Evolutionary conservation across 2,888 invertebrate genomes (phyloP), one percentile per base, ranked within the genome.

Genomic region (Rhaphigaster nebulosa): DNA sequence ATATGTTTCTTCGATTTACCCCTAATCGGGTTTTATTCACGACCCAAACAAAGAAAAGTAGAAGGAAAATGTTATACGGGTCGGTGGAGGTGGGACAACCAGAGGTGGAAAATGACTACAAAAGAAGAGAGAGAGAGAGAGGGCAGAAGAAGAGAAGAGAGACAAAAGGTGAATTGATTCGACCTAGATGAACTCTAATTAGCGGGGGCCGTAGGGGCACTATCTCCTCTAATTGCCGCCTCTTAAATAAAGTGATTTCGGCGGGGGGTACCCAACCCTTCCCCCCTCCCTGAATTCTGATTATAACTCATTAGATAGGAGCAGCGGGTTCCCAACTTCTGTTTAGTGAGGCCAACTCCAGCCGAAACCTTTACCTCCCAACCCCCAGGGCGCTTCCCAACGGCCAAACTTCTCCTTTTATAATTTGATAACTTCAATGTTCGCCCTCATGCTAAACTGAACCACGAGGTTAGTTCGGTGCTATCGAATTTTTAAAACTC

Each of bases 161-260:
- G 20, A 84, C 84, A 84, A 84, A 84, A 84, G 84, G 84, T 84
- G 84, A 84, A 84, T 84, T 84, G 50, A 50, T 84, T 84, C 84
- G 84, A 84, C 84, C 84, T 84, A 45, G 45, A 50, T 84, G 84
- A 45, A 84, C 45, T 18, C 84, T 45, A 84, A 84, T 84, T 84
- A 84, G 45, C 45, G 84, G 13, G 5, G 76, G 38, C 12, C 70
- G 70, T 76, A 41, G 34, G 76, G 80, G 84, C 84, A 84, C 84
- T 84, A 84, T 84, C 84, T 84, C 41, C 45, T n/a, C 84, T 84
- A 84, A 84, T 84, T 84, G 84, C 84, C 84, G 84, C 84, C 45
- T 84, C 84, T 84, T 84, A 84, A 84, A 84, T 84, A 84, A 84
- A 84, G 84, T 84, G 45, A 84, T 84, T 50, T 50, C 45, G n/a